Conservation (phyloP, 2,113 vertebrate genomes). For the Myodes glareolus region DNA sequence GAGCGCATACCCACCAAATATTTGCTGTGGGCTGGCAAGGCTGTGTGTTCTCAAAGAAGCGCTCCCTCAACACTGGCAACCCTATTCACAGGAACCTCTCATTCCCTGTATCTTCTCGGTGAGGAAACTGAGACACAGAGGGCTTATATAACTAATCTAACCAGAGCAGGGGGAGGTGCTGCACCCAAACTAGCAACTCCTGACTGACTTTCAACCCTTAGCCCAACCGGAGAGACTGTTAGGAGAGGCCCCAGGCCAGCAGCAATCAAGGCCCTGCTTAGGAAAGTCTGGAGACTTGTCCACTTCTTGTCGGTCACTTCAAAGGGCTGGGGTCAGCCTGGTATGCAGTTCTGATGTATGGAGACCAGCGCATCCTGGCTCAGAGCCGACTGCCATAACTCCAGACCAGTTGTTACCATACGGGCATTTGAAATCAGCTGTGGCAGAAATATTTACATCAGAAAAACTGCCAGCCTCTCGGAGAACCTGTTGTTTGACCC, state of each 20-base stretch:
- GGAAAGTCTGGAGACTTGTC: not conserved
- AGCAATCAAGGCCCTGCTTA: not conserved
- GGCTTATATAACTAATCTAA: not conserved
- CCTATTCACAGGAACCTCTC: not conserved
- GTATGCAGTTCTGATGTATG: not conserved
- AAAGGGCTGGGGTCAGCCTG: not conserved
- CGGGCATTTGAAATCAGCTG: constrained; percentile 7
- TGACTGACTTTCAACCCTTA: not conserved
- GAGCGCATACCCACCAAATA: not conserved
- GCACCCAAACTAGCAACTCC: not conserved
- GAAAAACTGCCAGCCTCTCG: not conserved
- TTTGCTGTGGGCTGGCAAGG: not conserved
- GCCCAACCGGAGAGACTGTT: not conserved
- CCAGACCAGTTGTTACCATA: not conserved
- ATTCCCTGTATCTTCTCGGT: not conserved
- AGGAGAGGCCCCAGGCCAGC: not conserved
- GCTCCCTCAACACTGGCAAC: not conserved
- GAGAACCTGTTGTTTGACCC: not conserved
- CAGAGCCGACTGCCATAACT: not conserved
- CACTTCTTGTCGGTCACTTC: not conserved
- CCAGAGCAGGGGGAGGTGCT: not conserved
- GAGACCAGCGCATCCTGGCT: not conserved
- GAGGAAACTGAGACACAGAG: not conserved
- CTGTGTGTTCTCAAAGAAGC: not conserved
- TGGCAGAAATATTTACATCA: constrained; percentile 23